phyloP scores from a whole-genome alignment of 2,888 invertebrate genomes.

The Zelleria hepariella region DNA sequence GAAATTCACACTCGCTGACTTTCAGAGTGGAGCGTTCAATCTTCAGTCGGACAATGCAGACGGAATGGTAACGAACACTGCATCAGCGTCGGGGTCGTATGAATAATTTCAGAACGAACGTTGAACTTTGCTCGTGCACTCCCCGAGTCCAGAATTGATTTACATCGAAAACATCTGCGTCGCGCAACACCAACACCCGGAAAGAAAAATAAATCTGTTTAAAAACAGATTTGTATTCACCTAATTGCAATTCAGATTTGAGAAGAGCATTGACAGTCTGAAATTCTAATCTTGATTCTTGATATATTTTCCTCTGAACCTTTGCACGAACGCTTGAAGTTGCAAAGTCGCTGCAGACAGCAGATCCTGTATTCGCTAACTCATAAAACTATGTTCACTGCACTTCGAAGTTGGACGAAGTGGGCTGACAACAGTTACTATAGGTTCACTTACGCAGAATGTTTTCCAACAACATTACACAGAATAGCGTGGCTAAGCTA shows the following conservation, averaged over 20 bases:
- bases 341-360: too few relatives aligned
- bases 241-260: background rate
- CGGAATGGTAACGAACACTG: background rate
- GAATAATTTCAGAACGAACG: slow-evolving; percentile 27
- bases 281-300: background rate
- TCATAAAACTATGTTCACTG: too few relatives aligned
- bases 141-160: slow-evolving; percentile 6
- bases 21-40: background rate
- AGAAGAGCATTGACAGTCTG: background rate
- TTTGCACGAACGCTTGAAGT: too few relatives aligned
- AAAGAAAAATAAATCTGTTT: background rate
- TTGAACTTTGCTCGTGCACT: slow-evolving; percentile 22
- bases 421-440: too few relatives aligned
- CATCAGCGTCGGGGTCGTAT: slow-evolving; percentile 19
- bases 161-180: slow-evolving; percentile 1
- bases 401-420: too few relatives aligned
- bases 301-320: background rate
- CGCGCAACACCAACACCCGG: background rate
- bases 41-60: background rate
- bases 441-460: background rate
- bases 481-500: background rate
- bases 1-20: background rate
- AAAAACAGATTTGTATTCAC: background rate
- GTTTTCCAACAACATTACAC: background rate
- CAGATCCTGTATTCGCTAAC: too few relatives aligned